phyloP scores from a whole-genome alignment of 2,888 invertebrate species.

The Perdita meconis region DNA sequence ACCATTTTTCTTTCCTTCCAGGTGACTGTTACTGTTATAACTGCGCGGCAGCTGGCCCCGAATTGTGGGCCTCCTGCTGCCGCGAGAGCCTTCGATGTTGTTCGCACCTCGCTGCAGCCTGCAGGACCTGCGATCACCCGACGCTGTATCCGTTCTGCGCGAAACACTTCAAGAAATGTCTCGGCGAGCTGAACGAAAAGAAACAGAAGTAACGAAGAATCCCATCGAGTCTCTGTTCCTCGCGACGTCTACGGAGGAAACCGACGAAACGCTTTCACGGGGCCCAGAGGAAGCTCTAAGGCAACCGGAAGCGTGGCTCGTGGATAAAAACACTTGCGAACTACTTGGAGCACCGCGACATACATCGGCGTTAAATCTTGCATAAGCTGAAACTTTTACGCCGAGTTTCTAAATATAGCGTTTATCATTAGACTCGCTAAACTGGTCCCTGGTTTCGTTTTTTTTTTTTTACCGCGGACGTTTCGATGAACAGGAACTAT shows the following conservation, averaged over 20 bases:
- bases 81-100: slow-evolving; percentile 82
- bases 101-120: slow-evolving; percentile 82
- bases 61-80: slow-evolving; percentile 83
- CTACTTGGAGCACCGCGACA: slow-evolving; percentile 25
- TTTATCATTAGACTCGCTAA: slow-evolving; percentile 59
- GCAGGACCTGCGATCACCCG: slow-evolving; percentile 82
- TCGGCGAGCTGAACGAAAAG: slow-evolving; percentile 72
- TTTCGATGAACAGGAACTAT: slow-evolving; percentile 22
- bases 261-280: background rate
- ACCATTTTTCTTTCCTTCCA: slow-evolving; percentile 53
- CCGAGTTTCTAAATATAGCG: slow-evolving; percentile 68
- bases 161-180: slow-evolving; percentile 83
- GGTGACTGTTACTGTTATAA: slow-evolving; percentile 83
- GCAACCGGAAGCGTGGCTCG: too few relatives aligned
- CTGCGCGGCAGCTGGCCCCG: slow-evolving; percentile 80
- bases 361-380: slow-evolving; percentile 48
- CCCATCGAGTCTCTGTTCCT: background rate
- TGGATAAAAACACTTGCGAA: background rate
- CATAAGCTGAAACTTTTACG: slow-evolving; percentile 62
- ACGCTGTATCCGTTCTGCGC: slow-evolving; percentile 81
- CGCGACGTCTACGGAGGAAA: background rate
- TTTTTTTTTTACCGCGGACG: slow-evolving; percentile 42
- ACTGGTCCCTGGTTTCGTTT: slow-evolving; percentile 62
- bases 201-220: slow-evolving; percentile 60
- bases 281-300: background rate